Evolutionary conservation across 1,140 invertebrate species (phyloP), one percentile per base, ranked within the genome.

Genomic region (Drosophila nasuta): DNA sequence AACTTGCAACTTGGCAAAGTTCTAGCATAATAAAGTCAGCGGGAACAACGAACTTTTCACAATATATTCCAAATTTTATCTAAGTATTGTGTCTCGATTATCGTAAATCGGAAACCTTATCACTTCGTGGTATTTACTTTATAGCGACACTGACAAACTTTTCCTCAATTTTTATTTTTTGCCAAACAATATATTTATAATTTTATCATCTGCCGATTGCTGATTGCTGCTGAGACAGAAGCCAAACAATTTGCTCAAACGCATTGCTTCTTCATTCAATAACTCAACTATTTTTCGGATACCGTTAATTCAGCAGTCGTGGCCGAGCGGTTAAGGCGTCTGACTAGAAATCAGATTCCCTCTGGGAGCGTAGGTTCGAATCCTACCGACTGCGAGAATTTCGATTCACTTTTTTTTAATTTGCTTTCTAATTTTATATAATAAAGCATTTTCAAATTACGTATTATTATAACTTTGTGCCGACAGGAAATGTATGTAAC

Each of bases 281-380:
- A 35, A 3, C n/a, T 15, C 2, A 8, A 7, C 13, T 54, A 54
- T 52, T 33, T 52, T 8, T 28, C 11, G 28, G 7, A 0, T 1
- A 6, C 1, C n/a, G 25, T 35, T 7, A 52, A 15, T 30, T 13
- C 2, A 70, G 95, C 95, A 95, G 95, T 95, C 95, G 94, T 96
- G 95, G 95, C 95, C 95, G 95, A 96, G 95, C 95, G 96, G 96
- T 96, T 96, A 96, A 96, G 95, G 95, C 95, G 95, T 96, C 95
- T 96, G 95, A 96, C 95, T 96, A 95, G 95, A 96, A 96, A 96
- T 96, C 95, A 96, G 95, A 95, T 96, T 96, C 95, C 95, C 95
- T 96, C 95, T 96, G 95, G 95, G 95, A 96, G 96, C 95, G 95
- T 96, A 96, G 95, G 95, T 96, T 96, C 96, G 95, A 96, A 95